Evolutionary conservation across 2,113 vertebrate species (phyloP).

Genomic region (Toxotes jaculatrix): DNA sequence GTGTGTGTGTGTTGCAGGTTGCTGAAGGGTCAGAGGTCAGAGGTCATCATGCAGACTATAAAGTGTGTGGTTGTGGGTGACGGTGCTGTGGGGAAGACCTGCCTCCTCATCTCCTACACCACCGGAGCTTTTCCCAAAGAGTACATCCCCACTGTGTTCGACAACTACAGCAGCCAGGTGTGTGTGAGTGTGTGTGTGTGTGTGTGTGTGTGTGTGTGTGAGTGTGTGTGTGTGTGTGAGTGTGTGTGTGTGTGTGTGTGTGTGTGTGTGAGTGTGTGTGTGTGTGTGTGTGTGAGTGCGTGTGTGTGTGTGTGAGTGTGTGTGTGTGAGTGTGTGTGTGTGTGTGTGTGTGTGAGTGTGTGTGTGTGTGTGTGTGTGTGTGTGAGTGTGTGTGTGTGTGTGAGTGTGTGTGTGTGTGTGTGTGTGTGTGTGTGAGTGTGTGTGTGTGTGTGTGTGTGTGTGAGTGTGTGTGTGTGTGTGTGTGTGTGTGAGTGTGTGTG

Average conservation of each 20-base stretch:
- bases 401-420: no score
- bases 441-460: no score
- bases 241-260: not conserved
- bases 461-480: no score
- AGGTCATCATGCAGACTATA: slow-evolving; percentile 90
- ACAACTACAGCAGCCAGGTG: slow-evolving; percentile 92
- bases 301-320: no score
- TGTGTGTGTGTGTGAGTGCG: no score
- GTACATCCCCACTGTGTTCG: slow-evolving; percentile 95
- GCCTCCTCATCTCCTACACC: slow-evolving; percentile 94
- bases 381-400: no score
- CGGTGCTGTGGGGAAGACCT: slow-evolving; percentile 94
- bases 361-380: no score
- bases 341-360: no score
- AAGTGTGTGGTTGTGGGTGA: slow-evolving; percentile 95
- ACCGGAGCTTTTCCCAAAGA: slow-evolving; percentile 94
- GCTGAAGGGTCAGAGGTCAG: slow-evolving; percentile 45
- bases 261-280: not conserved
- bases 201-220: slow-evolving; percentile 13
- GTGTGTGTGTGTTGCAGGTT: slow-evolving; percentile 36
- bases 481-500: no score
- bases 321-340: no score
- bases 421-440: no score
- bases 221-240: not conserved
- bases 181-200: slow-evolving; percentile 29